Percentiles rank a stretch among this genome's conserved stretches.
phyloP scores from a whole-genome alignment of 2,113 vertebrate genomes.

The Ascaphus truei region DNA sequence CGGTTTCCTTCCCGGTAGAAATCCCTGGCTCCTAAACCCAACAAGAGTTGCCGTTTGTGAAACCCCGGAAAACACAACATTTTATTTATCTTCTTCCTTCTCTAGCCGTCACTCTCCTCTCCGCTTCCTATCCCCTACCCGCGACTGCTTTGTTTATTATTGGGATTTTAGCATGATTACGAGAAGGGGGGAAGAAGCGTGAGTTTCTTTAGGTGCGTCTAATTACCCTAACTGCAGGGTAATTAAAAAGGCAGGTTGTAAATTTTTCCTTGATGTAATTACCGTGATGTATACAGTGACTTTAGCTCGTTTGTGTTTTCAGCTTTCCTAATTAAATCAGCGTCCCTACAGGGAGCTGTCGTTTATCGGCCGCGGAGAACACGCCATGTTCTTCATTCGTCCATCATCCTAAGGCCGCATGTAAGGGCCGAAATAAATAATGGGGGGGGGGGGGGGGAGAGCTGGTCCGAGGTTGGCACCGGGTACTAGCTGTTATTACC shows the following conservation, averaged over 20 bases:
- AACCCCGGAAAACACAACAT: too few relatives aligned
- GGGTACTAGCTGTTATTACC: too few relatives aligned
- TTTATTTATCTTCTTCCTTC: too few relatives aligned
- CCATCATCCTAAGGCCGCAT: too few relatives aligned
- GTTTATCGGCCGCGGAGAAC: conserved; percentile 1
- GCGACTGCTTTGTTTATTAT: not conserved
- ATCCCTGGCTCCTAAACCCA: too few relatives aligned
- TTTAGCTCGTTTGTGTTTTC: not conserved
- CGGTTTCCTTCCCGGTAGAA: too few relatives aligned
- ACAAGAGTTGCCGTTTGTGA: too few relatives aligned
- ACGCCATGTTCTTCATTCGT: too few relatives aligned
- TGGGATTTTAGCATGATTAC: conserved; percentile 13
- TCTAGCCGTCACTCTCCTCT: too few relatives aligned
- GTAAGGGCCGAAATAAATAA: too few relatives aligned
- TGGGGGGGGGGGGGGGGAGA: too few relatives aligned
- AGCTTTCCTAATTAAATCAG: conserved; percentile 19
- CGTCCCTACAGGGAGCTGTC: conserved; percentile 1
- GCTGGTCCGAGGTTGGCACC: too few relatives aligned
- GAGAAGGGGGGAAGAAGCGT: not conserved
- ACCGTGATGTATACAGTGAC: conserved; percentile 17
- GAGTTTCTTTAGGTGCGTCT: conserved; percentile 6
- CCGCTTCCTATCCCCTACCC: not conserved
- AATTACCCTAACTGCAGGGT: conserved; percentile 26
- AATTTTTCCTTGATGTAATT: conserved; percentile 30
- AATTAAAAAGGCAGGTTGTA: conserved; percentile 29